These are phyloP conservation scores for Erpornis zantholeuca DNA, from an alignment of 2,113 vertebrate species.

Conservation along the genomic window DNA sequence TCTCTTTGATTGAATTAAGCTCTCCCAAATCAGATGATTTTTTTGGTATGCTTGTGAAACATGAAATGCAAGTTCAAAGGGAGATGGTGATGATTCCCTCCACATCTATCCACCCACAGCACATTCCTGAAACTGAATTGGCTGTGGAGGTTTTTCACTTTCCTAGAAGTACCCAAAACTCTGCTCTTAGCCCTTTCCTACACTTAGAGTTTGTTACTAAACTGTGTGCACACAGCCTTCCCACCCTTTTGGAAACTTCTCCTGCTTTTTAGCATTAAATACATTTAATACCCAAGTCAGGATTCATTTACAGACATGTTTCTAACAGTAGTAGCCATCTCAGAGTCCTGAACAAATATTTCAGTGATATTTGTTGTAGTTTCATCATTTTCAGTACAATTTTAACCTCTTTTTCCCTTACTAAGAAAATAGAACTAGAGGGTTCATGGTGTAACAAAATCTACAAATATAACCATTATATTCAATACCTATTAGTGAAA, in stretches of 20 bases:
- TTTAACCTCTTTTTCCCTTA: not conserved
- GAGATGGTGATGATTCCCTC: not conserved
- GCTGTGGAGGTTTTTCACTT: not conserved
- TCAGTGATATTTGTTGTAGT: not conserved
- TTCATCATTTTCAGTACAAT: not conserved
- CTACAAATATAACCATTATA: not conserved
- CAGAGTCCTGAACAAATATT: not conserved
- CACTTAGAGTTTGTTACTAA: not conserved
- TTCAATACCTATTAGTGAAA: not conserved
- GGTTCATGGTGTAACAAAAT: not conserved
- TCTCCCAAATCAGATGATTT: not conserved
- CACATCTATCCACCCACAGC: not conserved
- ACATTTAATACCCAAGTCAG: not conserved
- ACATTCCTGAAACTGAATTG: not conserved
- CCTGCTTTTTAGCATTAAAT: not conserved
- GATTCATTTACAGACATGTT: not conserved
- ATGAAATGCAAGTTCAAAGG: not conserved
- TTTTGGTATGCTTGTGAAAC: not conserved
- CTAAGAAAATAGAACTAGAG: not conserved
- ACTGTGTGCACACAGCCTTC: rapidly evolving
- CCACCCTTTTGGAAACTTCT: not conserved
- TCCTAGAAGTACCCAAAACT: not conserved
- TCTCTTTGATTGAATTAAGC: not conserved
- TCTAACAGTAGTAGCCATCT: not conserved
- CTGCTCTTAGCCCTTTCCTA: not conserved